Evolutionary conservation across 2,113 vertebrate species (phyloP).

Genomic region (Regulus satrapa): DNA sequence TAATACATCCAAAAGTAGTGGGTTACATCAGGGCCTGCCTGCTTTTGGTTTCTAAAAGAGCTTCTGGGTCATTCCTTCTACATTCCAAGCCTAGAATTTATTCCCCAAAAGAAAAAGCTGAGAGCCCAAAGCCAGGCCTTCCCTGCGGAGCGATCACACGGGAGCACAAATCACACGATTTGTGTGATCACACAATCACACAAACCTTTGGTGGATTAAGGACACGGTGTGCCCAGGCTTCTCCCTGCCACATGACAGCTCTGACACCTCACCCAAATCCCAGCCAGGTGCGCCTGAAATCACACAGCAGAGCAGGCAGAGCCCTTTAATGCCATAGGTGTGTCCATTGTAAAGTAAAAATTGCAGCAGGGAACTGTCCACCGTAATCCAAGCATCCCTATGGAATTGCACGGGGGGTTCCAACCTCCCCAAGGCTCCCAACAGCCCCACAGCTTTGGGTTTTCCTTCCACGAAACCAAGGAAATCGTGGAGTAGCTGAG

Average conservation of each 20-base stretch:
- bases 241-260: neutral
- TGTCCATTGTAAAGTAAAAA: neutral
- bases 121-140: neutral
- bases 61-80: neutral
- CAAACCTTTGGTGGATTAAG: neutral
- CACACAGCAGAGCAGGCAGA: neutral
- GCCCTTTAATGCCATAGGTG: neutral
- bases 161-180: no score
- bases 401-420: neutral
- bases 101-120: neutral
- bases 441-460: neutral
- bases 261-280: neutral
- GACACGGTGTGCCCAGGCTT: neutral
- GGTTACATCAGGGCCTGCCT: neutral
- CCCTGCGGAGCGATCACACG: neutral
- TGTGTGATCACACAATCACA: no score
- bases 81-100: neutral
- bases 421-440: neutral
- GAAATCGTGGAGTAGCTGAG: no score
- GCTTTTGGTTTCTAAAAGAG: neutral
- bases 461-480: neutral
- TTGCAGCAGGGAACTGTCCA: neutral
- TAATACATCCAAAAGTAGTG: neutral
- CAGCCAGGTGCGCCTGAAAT: neutral
- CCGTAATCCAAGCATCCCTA: accelerated